Evolutionary conservation across 1,140 invertebrate species (phyloP).

Genomic region (Drosophila lowei): DNA sequence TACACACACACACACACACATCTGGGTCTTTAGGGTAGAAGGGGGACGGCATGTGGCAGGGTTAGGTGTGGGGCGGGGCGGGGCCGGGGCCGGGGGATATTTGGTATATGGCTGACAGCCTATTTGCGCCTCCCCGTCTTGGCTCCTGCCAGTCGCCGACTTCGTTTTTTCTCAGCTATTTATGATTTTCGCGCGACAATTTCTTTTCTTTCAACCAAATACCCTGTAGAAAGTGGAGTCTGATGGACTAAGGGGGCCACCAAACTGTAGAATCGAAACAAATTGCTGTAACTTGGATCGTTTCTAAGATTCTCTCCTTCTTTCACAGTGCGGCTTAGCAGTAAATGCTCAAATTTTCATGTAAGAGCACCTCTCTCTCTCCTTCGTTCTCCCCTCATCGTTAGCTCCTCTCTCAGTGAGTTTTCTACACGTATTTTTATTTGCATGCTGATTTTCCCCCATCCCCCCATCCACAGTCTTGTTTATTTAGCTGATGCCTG

Average conservation of each 20-base stretch:
- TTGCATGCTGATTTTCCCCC: slow-evolving; percentile 74
- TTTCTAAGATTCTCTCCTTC: too few relatives aligned
- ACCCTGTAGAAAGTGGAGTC: slow-evolving; percentile 15
- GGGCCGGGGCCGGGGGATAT: slow-evolving; percentile 3
- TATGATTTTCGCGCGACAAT: slow-evolving; percentile 64
- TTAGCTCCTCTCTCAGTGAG: background rate
- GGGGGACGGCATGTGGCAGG: too few relatives aligned
- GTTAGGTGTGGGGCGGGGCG: slow-evolving; percentile 4
- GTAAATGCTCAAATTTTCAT: background rate
- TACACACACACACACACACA: slow-evolving; percentile 57
- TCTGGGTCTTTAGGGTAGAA: slow-evolving; percentile 4
- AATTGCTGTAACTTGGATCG: too few relatives aligned
- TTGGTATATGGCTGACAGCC: slow-evolving; percentile 68
- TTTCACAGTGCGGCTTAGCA: background rate
- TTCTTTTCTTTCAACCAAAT: slow-evolving; percentile 24
- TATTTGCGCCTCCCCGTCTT: slow-evolving; percentile 57
- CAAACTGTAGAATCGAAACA: background rate
- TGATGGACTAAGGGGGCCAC: background rate
- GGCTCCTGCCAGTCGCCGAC: slow-evolving; percentile 72
- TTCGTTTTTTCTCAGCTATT: slow-evolving; percentile 67
- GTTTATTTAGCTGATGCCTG: slow-evolving; percentile 57
- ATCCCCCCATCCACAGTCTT: slow-evolving; percentile 59
- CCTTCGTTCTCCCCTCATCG: too few relatives aligned
- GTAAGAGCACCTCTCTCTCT: too few relatives aligned
- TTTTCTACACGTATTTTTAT: slow-evolving; percentile 54